Evolutionary conservation across 2,113 vertebrate species (phyloP), one percentile per base, ranked within the genome.

Genomic region (Gulo gulo): DNA sequence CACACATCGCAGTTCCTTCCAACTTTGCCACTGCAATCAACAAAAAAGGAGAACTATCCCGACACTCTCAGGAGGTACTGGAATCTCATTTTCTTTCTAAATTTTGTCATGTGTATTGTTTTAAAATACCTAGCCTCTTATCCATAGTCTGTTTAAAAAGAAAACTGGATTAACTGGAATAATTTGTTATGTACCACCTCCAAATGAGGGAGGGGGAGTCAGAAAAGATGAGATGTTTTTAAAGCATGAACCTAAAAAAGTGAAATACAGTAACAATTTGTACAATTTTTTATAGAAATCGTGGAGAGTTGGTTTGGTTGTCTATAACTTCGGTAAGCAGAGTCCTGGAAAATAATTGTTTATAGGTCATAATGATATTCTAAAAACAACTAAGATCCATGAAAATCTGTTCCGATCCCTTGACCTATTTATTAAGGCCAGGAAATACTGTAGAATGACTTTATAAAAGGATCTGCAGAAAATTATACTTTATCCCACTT

Each of bases 21-120:
- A 99, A 98, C 91, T 96, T 98, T 42, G 98, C 98, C 0, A 98
- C 98, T 89, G 98, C 98, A 78, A 98, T 99, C 87, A 98, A 97
- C 88, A 99, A 99, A 95, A 98, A 94, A 98, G 98, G 74, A 97
- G 88, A 96, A 81, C 85, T 74, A 98, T 98, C 61, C 99, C 99
- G 96, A 99, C 98, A 4, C 95, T 99, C 24, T 99, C 99, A 52
- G 98, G 99, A 99, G 99, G 98, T 99, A 97, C 1, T n/a, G 39
- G 88, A 4, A 57, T 82, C 57, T 95, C 59, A n/a, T 31, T 93
- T 69, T 55, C 39, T 36, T 92, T 90, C 42, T 79, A 88, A 92
- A 21, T 4, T 93, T 34, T 74, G 39, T 80, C 71, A 83, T 52
- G 73, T 63, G 18, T 24, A 47, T 90, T 85, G 39, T 55, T 85